Conservation (phyloP, 2,888 invertebrate genomes). For the Trissolcus brochymenae region DNA sequence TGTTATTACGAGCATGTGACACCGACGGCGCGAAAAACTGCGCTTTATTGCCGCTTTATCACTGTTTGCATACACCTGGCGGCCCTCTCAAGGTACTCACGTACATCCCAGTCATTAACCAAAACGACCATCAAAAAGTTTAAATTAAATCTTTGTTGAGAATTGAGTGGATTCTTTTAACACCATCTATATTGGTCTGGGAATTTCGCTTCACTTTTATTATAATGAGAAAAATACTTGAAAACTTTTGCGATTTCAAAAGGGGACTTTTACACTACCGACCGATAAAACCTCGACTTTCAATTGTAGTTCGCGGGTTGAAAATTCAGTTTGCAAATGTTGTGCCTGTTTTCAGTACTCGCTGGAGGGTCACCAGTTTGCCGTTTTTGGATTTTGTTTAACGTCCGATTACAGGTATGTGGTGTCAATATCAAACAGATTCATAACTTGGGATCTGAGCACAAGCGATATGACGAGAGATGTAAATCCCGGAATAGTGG, state of each 20-base stretch:
- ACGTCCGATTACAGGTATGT: conserved; percentile 94
- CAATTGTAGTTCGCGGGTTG: too few species aligned
- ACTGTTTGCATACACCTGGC: conserved; percentile 98
- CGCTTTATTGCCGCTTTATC: conserved; percentile 93
- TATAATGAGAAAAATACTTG: too few species aligned
- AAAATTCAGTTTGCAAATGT: too few species aligned
- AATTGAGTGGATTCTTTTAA: too few species aligned
- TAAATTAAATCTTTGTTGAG: not conserved
- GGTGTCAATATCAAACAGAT: conserved; percentile 96
- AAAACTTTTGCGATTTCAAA: too few species aligned
- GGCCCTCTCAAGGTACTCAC: conserved; percentile 91
- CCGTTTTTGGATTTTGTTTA: conserved; percentile 93
- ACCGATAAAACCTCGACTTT: too few species aligned
- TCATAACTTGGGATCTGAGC: conserved; percentile 97
- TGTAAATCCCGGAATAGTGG: conserved; percentile 94
- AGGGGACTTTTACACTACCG: too few species aligned
- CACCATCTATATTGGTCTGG: too few species aligned
- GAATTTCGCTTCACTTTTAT: too few species aligned
- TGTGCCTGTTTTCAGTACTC: conserved; percentile 84
- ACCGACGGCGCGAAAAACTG: conserved; percentile 91
- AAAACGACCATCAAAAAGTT: not conserved
- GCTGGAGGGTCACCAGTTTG: conserved; percentile 98
- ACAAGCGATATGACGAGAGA: conserved; percentile 96
- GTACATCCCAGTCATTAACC: not conserved
- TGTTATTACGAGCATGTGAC: conserved; percentile 93